Evolutionary conservation across 2,888 invertebrate species (phyloP).

Genomic region (Tetranychus truncatus): DNA sequence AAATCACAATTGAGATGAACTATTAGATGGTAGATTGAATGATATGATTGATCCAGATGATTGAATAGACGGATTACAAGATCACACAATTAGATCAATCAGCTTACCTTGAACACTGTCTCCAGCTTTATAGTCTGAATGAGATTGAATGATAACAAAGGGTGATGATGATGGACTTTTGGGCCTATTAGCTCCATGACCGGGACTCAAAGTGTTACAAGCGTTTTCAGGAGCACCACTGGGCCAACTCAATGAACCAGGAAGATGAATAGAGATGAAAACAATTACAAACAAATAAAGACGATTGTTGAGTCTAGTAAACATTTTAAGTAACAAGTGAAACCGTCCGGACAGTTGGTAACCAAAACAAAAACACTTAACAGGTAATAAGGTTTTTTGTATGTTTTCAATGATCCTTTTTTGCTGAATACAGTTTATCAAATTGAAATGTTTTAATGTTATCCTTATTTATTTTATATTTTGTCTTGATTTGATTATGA

Average conservation of each 20-base stretch:
- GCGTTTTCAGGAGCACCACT: conserved; percentile 17
- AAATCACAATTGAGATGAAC: background rate
- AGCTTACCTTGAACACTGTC: conserved; percentile 23
- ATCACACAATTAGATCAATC: conserved; percentile 18
- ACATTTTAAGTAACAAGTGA: background rate
- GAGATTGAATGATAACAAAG: conserved; percentile 23
- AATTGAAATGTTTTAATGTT: background rate
- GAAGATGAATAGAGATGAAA: background rate
- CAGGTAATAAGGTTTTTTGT: too few relatives aligned
- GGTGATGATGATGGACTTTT: conserved; percentile 22
- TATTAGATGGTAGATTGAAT: background rate
- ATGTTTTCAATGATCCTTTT: too few relatives aligned
- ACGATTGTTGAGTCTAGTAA: background rate
- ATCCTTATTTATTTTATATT: too few relatives aligned
- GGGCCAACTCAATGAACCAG: background rate
- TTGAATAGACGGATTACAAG: conserved; percentile 23
- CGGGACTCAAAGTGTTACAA: conserved; percentile 24
- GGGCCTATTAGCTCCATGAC: conserved; percentile 23
- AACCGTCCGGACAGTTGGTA: background rate
- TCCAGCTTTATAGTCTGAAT: conserved; percentile 22
- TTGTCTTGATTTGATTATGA: too few relatives aligned
- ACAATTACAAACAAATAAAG: background rate
- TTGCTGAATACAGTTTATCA: background rate
- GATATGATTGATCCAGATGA: background rate
- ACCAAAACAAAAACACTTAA: too few relatives aligned